Evolutionary conservation across 2,113 vertebrate genomes (phyloP), one percentile per base, ranked within the genome.

Genomic region (Salvelinus sp.): DNA sequence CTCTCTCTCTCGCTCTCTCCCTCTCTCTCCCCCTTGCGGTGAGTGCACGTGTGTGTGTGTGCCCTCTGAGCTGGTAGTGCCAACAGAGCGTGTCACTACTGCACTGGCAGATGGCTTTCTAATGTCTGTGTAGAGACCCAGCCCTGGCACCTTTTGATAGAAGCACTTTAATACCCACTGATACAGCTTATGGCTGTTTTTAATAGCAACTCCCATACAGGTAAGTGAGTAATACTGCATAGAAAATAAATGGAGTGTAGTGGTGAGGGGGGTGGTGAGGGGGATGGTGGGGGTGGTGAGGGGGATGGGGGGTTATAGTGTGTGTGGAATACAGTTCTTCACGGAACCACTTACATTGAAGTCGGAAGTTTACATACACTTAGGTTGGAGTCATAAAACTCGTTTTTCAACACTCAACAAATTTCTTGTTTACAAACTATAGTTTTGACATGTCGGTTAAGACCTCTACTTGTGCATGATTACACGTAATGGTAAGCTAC

Each of bases 71-170:
- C 82, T 82, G 72, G 38, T 23, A 82, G 88, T 86, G 85, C 88
- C 91, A 88, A 71, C 77, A 85, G 80, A 88, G 81, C 84, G 80
- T 86, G 87, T 88, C 84, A 84, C 85, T 89, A 88, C 87, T 88
- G n/a, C 85, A 85, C 85, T 89, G 88, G 82, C 89, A 92, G 89
- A 91, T 91, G 91, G 81, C 84, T 89, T 89, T 86, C 79, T 88
- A 89, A 92, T 89, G 86, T 87, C 88, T 75, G 1, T 16, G 16
- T 22, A 22, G 18, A 62, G 18, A 2, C n/a, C 58, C 67, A 77
- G 83, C 87, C 38, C 77, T 81, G 78, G 86, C 88, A 82, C 70
- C 0, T 22, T 22, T 81, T 91, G 88, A 92, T 92, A 87, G 86
- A 91, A 90, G 67, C 84, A 74, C 83, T 81, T 83, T 89, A 88